Evolutionary conservation across 2,888 invertebrate species (phyloP), one percentile per base, ranked within the genome.

Genomic region (Morinoia aosen): DNA sequence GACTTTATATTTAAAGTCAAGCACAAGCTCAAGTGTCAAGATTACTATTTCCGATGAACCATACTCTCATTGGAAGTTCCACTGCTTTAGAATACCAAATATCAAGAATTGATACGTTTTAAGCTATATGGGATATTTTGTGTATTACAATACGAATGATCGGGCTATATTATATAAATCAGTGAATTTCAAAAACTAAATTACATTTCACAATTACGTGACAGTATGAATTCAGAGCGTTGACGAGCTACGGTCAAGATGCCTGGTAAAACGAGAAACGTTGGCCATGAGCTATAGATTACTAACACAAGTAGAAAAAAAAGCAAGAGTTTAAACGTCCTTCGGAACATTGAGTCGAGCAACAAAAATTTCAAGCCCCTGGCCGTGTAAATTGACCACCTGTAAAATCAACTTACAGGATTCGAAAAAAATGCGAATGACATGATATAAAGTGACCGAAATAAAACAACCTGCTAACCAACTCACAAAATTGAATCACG

Each of bases 21-120:
- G 90, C 90, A 90, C 90, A 90, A 90, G 90, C 40, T 90, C 12
- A 39, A 40, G 90, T 90, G 90, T 40, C 48, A 14, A 90, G 90
- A 48, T 90, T 90, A 90, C 3, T 4, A 40, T 14, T 16, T 16
- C 39, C 12, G 40, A 90, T 40, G 39, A 90, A 90, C 40, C 11
- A 90, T 40, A 90, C 14, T 48, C 40, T 40, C 90, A 90, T 12
- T 39, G 39, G 76, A 76, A 16, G 25, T 76, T 19, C 76, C 19
- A 76, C 33, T 76, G 76, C 76, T 76, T 16, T 76, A 76, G 8
- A 33, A 76, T 76, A 76, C 19, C 76, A 76, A 33, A 76, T 8
- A 10, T 48, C 5, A 2, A 40, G 40, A 19, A 10, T 16, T 90
- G 40, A 8, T 48, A 16, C 7, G 10, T 90, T 16, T 40, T 40